Percentiles rank a stretch among this genome's conserved stretches.
These are phyloP conservation scores for Sinocyclocheilus maitianheensis DNA, from an alignment of 2,113 vertebrate species.

Conservation along the genomic window DNA sequence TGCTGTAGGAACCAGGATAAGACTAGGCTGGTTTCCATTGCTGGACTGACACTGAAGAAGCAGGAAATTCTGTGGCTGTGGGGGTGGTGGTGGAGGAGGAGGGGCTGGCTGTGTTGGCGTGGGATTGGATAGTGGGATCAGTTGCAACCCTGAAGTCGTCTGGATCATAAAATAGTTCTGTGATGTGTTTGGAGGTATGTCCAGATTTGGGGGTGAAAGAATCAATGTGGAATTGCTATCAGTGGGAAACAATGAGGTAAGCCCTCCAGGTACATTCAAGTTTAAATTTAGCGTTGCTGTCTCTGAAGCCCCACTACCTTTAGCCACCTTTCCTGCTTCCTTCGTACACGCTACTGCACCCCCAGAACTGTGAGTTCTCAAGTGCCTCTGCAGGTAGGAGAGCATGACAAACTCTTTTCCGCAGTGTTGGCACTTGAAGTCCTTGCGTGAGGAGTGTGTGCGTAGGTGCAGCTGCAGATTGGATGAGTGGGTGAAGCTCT, in stretches of 20 bases:
- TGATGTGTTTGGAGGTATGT: constrained; percentile 80
- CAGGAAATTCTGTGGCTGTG: constrained; percentile 72
- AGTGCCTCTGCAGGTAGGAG: constrained; percentile 89
- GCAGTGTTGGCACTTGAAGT: constrained; percentile 84
- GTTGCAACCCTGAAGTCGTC: constrained; percentile 84
- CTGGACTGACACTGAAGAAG: constrained; percentile 77
- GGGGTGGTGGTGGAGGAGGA: constrained; percentile 57
- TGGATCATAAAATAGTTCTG: constrained; percentile 86
- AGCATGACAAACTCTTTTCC: constrained; percentile 89
- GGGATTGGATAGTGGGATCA: constrained; percentile 82
- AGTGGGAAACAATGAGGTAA: constrained; percentile 74
- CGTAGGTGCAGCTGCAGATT: constrained; percentile 89
- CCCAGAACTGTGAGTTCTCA: constrained; percentile 69
- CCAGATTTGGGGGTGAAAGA: constrained; percentile 75
- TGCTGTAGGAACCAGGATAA: constrained; percentile 75
- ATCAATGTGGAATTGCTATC: constrained; percentile 79
- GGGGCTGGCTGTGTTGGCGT: constrained; percentile 61
- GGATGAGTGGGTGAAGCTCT: constrained; percentile 88
- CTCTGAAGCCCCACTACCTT: constrained; percentile 64
- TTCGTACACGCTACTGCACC: constrained; percentile 55
- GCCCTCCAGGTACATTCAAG: constrained; percentile 45
- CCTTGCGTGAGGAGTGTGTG: constrained; percentile 84
- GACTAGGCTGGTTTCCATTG: constrained; percentile 70
- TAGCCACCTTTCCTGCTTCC: constrained; percentile 63
- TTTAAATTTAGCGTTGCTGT: constrained; percentile 64